phyloP scores from a whole-genome alignment of 2,888 invertebrate genomes.

The Eupeodes latifasciatus region DNA sequence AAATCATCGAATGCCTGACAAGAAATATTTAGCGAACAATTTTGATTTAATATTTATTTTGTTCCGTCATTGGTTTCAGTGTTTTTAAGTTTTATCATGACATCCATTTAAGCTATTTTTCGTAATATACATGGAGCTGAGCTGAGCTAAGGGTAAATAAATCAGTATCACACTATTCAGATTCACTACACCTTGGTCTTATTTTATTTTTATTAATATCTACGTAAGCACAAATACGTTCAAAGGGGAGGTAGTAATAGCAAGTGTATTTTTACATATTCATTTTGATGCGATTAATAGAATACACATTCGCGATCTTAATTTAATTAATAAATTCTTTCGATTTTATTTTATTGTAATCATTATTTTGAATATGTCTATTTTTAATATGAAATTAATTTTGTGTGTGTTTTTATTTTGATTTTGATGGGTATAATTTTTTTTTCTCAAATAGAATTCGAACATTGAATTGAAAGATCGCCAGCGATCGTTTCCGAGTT shows the following conservation, averaged over 20 bases:
- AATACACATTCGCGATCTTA: slow-evolving; percentile 8
- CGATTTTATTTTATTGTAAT: neutral
- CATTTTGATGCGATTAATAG: slow-evolving; percentile 15
- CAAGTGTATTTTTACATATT: slow-evolving; percentile 60
- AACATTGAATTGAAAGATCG: slow-evolving; percentile 45
- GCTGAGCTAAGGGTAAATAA: slow-evolving; percentile 30
- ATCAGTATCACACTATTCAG: slow-evolving; percentile 21
- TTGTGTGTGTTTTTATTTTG: slow-evolving; percentile 8
- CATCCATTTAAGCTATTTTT: slow-evolving; percentile 46
- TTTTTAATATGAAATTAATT: slow-evolving; percentile 13
- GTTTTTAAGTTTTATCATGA: neutral
- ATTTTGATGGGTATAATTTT: neutral
- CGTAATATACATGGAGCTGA: slow-evolving; percentile 21
- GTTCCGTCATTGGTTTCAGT: slow-evolving; percentile 39
- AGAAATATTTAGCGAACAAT: slow-evolving; percentile 38
- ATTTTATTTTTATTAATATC: slow-evolving; percentile 47
- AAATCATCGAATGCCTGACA: slow-evolving; percentile 52
- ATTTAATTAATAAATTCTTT: neutral
- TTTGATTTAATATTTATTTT: slow-evolving; percentile 63
- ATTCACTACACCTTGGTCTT: slow-evolving; percentile 33
- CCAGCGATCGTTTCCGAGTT: slow-evolving; percentile 59
- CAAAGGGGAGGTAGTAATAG: slow-evolving; percentile 11
- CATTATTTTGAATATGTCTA: neutral
- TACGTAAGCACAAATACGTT: slow-evolving; percentile 71
- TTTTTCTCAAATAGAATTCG: slow-evolving; percentile 9